Conservation (phyloP, 2,888 invertebrate species). For the Metellina segmentata region DNA sequence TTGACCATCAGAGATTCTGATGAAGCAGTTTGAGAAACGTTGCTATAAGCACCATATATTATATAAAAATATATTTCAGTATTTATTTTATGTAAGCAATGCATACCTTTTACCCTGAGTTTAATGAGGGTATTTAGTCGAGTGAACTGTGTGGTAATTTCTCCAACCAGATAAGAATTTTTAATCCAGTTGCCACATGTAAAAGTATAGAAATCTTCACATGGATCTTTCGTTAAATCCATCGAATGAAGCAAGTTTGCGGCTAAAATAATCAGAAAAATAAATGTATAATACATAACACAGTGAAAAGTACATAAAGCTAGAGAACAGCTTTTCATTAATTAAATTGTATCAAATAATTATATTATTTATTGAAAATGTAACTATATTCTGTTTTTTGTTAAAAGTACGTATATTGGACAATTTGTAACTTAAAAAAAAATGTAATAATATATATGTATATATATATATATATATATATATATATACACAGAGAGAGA, state of each 20-base stretch:
- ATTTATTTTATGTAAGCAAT: background rate
- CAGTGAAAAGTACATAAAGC: background rate
- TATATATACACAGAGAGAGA: too few species aligned
- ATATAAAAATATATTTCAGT: background rate
- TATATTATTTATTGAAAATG: background rate
- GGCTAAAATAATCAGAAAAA: constrained; percentile 9
- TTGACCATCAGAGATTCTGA: too few species aligned
- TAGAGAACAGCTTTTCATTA: background rate
- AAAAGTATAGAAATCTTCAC: constrained; percentile 64
- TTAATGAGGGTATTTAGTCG: constrained; percentile 17
- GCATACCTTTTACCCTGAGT: constrained; percentile 44
- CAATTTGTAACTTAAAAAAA: background rate
- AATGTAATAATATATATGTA: too few species aligned
- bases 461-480: too few species aligned
- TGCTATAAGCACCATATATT: background rate
- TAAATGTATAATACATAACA: background rate
- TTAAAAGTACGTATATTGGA: background rate
- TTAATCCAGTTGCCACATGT: constrained; percentile 61
- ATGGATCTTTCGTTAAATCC: constrained; percentile 31
- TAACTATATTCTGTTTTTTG: background rate
- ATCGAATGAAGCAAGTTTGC: constrained; percentile 23
- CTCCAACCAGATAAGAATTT: constrained; percentile 28
- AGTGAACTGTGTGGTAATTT: constrained; percentile 45
- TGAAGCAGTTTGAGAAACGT: too few species aligned
- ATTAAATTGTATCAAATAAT: background rate